Conservation (phyloP, 2,113 vertebrate genomes). For the Paramisgurnus dabryanus region DNA sequence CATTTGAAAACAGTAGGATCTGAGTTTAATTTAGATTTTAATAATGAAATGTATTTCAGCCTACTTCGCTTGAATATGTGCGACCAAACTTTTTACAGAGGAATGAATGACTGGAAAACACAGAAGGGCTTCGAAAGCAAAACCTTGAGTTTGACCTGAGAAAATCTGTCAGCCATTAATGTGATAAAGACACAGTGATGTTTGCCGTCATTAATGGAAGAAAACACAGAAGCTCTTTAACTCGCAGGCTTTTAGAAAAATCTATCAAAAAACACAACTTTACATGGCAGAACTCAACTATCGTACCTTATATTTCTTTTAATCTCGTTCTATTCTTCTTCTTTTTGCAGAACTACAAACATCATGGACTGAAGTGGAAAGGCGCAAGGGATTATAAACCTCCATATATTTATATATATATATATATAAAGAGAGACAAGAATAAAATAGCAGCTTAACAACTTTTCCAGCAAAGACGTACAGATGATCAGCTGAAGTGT, state of each 20-base stretch:
- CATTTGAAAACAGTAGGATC: constrained; percentile 25
- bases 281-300: constrained; percentile 75
- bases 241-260: constrained; percentile 12
- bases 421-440: constrained; percentile 79
- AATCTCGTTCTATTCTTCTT: not conserved
- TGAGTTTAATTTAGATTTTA: too few species aligned
- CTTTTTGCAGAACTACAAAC: constrained; percentile 69
- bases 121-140: constrained; percentile 35
- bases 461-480: constrained; percentile 91
- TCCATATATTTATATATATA: constrained; percentile 54
- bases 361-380: constrained; percentile 76
- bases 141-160: constrained; percentile 83
- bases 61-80: not conserved
- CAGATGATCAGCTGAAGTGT: constrained; percentile 93
- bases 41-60: too few species aligned
- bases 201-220: constrained; percentile 40
- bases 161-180: constrained; percentile 71
- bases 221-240: constrained; percentile 20
- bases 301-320: constrained; percentile 27
- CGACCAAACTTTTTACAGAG: not conserved
- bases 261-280: constrained; percentile 67
- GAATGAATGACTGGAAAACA: constrained; percentile 9
- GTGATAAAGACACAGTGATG: constrained; percentile 50
- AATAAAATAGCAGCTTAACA: constrained; percentile 91
- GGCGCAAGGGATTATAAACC: constrained; percentile 76